Conservation (phyloP, 2,797 vertebrate species). For the Megaceryle alcyon region DNA sequence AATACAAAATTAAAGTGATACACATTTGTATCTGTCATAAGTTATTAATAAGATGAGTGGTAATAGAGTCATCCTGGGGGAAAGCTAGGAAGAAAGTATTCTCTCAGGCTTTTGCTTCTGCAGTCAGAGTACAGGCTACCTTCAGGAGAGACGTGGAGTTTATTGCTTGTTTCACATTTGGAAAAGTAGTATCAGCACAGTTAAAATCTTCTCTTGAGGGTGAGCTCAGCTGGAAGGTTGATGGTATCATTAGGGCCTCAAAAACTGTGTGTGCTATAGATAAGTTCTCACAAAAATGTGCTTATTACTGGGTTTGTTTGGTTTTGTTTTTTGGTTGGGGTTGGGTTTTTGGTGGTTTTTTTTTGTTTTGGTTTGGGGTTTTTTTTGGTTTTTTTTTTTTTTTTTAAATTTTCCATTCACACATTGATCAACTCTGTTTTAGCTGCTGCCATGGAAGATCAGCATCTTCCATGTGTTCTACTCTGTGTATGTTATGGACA, state of each 20-base stretch:
- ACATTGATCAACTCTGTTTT: neutral
- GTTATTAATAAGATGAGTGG: neutral
- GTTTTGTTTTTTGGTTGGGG: too few species aligned
- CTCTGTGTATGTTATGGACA: neutral
- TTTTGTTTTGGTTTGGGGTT: too few species aligned
- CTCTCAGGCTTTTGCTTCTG: neutral
- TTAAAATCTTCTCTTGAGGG: slow-evolving; percentile 15
- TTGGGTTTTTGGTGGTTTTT: too few species aligned
- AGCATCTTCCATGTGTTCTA: neutral
- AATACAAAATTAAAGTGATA: neutral
- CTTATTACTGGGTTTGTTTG: too few species aligned
- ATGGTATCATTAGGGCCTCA: neutral
- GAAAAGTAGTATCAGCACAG: neutral
- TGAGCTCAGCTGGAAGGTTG: slow-evolving; percentile 13
- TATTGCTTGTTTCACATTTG: neutral
- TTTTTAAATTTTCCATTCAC: neutral
- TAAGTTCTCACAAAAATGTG: neutral
- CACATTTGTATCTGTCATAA: neutral
- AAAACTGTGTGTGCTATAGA: neutral
- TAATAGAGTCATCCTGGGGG: neutral
- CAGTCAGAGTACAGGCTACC: neutral
- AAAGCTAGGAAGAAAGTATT: neutral
- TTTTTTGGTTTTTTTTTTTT: too few species aligned
- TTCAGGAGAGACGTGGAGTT: neutral
- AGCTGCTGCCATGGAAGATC: neutral